These are phyloP conservation scores for Drosophila borborema DNA, from an alignment of 2,888 invertebrate species.

Conservation along the genomic window DNA sequence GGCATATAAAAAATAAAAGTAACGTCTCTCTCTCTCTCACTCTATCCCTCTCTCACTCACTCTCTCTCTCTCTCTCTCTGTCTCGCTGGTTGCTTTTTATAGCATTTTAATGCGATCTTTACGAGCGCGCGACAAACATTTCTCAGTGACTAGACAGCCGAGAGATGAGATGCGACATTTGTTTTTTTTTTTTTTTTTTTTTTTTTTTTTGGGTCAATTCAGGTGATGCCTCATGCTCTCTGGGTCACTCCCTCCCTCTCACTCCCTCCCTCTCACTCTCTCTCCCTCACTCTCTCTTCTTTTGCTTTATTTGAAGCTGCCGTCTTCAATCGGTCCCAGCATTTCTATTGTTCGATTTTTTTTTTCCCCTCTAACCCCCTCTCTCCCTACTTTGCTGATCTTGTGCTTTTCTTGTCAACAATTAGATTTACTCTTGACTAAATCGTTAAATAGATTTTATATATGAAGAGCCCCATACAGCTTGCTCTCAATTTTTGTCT, in stretches of 20 bases:
- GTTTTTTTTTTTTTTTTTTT: too few species aligned
- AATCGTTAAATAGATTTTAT: slow-evolving; percentile 14
- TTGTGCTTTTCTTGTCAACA: not conserved
- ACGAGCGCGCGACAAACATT: slow-evolving; percentile 70
- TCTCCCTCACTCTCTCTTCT: too few species aligned
- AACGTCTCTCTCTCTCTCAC: slow-evolving; percentile 33
- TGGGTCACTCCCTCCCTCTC: not conserved
- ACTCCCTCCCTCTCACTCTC: too few species aligned
- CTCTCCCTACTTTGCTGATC: not conserved
- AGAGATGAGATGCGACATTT: slow-evolving; percentile 14
- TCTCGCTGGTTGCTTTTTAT: slow-evolving; percentile 37
- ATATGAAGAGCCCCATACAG: slow-evolving; percentile 3
- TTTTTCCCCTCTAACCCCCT: not conserved
- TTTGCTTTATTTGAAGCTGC: not conserved
- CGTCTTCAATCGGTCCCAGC: not conserved
- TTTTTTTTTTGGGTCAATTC: slow-evolving; percentile 50
- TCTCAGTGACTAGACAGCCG: slow-evolving; percentile 32
- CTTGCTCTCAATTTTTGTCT: slow-evolving; percentile 26
- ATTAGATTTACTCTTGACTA: not conserved
- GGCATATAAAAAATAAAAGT: slow-evolving; percentile 63
- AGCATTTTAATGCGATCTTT: slow-evolving; percentile 74
- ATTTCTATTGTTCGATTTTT: not conserved
- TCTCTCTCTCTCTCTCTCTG: not conserved
- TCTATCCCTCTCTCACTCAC: not conserved
- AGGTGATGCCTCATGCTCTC: not conserved